Percentiles rank a stretch among this genome's conserved stretches.
Evolutionary conservation across 2,888 invertebrate species (phyloP).

Genomic region (Spatulosminthurus flaviceps): DNA sequence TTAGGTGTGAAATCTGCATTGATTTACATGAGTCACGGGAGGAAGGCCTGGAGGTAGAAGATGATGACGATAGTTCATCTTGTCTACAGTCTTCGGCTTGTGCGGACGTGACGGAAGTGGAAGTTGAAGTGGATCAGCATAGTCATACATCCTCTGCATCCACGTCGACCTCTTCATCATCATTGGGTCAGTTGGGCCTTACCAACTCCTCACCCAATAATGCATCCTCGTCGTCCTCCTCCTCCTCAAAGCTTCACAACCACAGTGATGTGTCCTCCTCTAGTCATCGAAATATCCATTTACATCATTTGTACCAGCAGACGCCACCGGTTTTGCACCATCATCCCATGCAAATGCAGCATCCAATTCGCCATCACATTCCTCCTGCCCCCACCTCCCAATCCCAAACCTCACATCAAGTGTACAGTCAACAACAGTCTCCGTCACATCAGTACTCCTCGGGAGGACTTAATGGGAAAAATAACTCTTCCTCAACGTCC

Average conservation of each 20-base stretch:
- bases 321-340: conserved; percentile 48
- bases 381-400: conserved; percentile 41
- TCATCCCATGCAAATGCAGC: conserved; percentile 42
- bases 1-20: conserved; percentile 63
- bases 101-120: conserved; percentile 62
- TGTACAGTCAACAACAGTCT: conserved; percentile 31
- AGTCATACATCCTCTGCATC: conserved; percentile 45
- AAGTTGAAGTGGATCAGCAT: conserved; percentile 60
- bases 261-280: conserved; percentile 35
- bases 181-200: not conserved
- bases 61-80: conserved; percentile 57
- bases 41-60: conserved; percentile 56
- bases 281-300: conserved; percentile 44
- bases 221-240: conserved; percentile 25
- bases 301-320: conserved; percentile 52
- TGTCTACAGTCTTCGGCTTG: conserved; percentile 57
- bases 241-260: conserved; percentile 23
- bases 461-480: conserved; percentile 33
- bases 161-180: conserved; percentile 37
- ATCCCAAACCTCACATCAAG: conserved; percentile 30
- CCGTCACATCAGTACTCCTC: conserved; percentile 28
- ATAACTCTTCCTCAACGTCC: conserved; percentile 43
- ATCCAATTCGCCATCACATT: conserved; percentile 54
- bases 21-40: conserved; percentile 56
- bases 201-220: conserved; percentile 34